Evolutionary conservation across 1,140 invertebrate species (phyloP).

Genomic region (Bombus polaris): DNA sequence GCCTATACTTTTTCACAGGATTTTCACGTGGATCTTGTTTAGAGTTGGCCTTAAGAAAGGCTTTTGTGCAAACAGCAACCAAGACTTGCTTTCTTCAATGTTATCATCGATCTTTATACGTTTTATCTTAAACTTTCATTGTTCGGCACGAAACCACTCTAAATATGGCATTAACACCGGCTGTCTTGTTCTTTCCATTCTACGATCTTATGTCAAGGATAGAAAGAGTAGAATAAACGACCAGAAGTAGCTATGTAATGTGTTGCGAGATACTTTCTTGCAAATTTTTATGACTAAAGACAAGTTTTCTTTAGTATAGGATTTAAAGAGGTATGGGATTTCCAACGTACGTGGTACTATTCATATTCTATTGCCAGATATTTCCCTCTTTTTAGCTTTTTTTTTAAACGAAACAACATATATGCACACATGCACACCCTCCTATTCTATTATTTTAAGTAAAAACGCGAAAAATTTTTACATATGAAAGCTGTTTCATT

Average conservation of each 20-base stretch:
- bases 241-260: not conserved
- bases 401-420: not conserved
- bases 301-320: no score
- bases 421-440: not conserved
- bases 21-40: not conserved
- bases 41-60: not conserved
- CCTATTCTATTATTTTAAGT: not conserved
- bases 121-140: constrained; percentile 8
- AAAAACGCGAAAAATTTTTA: no score
- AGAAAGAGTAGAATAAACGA: not conserved
- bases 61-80: no score
- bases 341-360: no score
- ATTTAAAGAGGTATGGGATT: not conserved
- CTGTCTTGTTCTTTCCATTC: not conserved
- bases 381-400: not conserved
- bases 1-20: not conserved
- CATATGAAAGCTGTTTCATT: not conserved
- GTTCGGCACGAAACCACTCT: not conserved
- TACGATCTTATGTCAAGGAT: not conserved
- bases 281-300: not conserved
- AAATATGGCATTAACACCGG: not conserved
- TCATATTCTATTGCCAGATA: not conserved
- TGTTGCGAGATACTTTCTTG: no score
- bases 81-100: no score
- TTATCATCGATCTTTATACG: not conserved